Base-by-base conservation (phyloP, 2,888 invertebrate species). In the Noctua comes region DNA sequence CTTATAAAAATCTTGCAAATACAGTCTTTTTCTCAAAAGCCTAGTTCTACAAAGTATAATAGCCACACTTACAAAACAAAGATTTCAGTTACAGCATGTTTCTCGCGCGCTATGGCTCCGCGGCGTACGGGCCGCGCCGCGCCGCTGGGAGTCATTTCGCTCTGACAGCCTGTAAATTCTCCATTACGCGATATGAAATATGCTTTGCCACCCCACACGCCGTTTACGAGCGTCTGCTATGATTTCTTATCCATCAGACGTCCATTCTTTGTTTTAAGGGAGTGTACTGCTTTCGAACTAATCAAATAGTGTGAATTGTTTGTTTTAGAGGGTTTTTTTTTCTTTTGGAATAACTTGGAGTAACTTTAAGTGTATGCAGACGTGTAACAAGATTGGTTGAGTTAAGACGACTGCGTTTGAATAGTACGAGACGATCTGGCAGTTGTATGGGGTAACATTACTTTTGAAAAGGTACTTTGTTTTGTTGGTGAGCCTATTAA, bases 131-230 rank as follows among this genome's bases (percentile, higher is more conserved):
- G 62, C 89, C 92, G 85, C 8, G 93, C 92, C 90, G 88, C 92
- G 94, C 96, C 96, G 92, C 92, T 93, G 97, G 97, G 97, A 96
- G 95, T 96, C 96, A 96, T 97, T 97, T 92, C 95, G 91, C 82
- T 89, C 95, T 93, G 97, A 96, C 97, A 96, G 96, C 95, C 95
- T 97, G 97, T 97, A 97, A 97, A 97, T 97, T 97, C 96, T 93
- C 96, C 96, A 97, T 97, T 97, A 97, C 96, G 93, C 94, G 95
- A 95, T 97, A 97, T 97, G 97, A 97, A 95, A 97, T 97, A 97
- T 96, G 95, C 94, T 93, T 89, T 89, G 86, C 91, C 91, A 92
- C 92, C 93, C 91, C 90, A 90, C 88, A 82, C 90, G 84, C 91
- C 92, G 91, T 94, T 95, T 94, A 95, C 94, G 93, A 94, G 87